Evolutionary conservation across 2,888 invertebrate species (phyloP).

Genomic region (Drosophila paranaensis): DNA sequence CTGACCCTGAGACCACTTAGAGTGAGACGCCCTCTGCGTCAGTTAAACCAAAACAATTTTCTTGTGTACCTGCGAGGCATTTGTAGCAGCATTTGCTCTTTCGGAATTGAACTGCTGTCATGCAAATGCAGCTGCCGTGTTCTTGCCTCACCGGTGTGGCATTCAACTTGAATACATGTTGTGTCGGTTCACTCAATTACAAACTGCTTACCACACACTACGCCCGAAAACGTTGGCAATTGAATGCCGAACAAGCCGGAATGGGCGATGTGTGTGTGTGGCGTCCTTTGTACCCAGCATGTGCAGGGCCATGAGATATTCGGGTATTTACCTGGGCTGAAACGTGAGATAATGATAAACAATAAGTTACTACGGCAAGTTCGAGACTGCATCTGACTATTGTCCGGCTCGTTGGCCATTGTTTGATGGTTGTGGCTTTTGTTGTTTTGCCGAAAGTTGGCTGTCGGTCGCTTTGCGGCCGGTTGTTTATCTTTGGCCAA

Average conservation of each 20-base stretch:
- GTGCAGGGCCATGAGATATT: slow-evolving; percentile 21
- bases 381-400: not conserved
- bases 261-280: not conserved
- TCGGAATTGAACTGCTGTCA: slow-evolving; percentile 18
- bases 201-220: slow-evolving; percentile 62
- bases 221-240: slow-evolving; percentile 34
- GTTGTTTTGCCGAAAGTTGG: slow-evolving; percentile 51
- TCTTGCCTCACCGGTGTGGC: slow-evolving; percentile 13
- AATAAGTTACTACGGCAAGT: slow-evolving; percentile 16
- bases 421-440: slow-evolving; percentile 51
- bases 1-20: not conserved
- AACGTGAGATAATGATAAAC: slow-evolving; percentile 35
- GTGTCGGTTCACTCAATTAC: slow-evolving; percentile 44
- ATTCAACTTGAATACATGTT: slow-evolving; percentile 19
- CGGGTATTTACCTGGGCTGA: slow-evolving; percentile 43
- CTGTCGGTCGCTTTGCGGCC: slow-evolving; percentile 22
- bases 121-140: slow-evolving; percentile 49
- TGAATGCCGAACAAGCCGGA: slow-evolving; percentile 14
- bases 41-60: slow-evolving; percentile 5
- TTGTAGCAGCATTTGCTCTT: not conserved
- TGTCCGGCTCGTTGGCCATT: slow-evolving; percentile 45
- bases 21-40: not conserved
- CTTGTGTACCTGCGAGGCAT: not conserved
- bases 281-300: slow-evolving; percentile 21
- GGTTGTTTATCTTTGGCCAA: slow-evolving; percentile 56